Conservation (phyloP, 92 coral and sea anemone genomes). For the Epizoanthus rinbou region DNA sequence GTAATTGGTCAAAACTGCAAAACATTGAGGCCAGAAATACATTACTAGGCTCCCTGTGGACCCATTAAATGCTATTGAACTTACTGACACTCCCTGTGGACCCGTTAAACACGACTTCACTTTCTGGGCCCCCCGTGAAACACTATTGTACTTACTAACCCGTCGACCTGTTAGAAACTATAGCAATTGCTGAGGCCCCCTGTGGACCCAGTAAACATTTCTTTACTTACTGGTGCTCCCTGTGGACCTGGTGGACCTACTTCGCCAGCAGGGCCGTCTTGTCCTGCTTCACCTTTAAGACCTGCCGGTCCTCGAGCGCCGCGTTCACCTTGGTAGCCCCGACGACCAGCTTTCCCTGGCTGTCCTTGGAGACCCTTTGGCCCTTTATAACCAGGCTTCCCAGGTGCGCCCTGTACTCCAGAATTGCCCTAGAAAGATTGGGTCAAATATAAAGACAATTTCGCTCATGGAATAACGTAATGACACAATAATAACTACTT, state of each 20-base stretch:
- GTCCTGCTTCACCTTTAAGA: slow-evolving; percentile 29
- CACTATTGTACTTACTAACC: no score
- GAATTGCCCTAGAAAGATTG: slow-evolving; percentile 7
- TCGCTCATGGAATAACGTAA: no score
- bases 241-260: slow-evolving; percentile 20
- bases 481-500: no score
- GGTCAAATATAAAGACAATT: no score
- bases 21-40: no score
- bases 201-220: not conserved
- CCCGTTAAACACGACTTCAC: no score
- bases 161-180: not conserved
- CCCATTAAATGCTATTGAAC: no score
- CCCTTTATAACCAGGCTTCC: slow-evolving; percentile 42
- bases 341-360: slow-evolving; percentile 18
- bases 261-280: not conserved
- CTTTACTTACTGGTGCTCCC: slow-evolving; percentile 10
- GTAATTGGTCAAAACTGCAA: no score
- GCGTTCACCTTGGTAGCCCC: slow-evolving; percentile 39
- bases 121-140: no score
- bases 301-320: slow-evolving; percentile 23
- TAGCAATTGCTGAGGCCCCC: not conserved
- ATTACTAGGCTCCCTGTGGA: no score
- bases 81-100: no score
- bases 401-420: slow-evolving; percentile 25
- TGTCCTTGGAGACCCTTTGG: slow-evolving; percentile 25